Base-by-base conservation (phyloP, 2,113 vertebrate genomes). In the Zingel zingel region DNA sequence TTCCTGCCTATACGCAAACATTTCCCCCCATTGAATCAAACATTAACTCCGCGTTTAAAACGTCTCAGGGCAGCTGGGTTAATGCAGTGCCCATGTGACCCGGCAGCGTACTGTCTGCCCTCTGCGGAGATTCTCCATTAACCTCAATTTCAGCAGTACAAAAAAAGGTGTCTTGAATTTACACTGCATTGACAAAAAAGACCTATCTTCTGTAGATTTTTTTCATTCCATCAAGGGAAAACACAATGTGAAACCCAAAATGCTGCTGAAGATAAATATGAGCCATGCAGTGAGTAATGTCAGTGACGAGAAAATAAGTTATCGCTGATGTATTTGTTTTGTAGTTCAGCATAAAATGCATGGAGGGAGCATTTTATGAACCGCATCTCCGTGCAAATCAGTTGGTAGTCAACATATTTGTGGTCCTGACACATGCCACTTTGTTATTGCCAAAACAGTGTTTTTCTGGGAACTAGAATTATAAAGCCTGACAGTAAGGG, bases 321-420 rank as follows among this genome's bases (percentile, higher is more conserved):
- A 63, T 23, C 19, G 78, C 69, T 63, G 57, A 75, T 75, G 39
- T 16, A 25, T 73, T 58, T 56, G 33, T 39, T 6, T 54, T 5
- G 1, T 54, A 50, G 58, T 47, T 62, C 25, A 59, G 58, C 70
- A 25, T 19, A 43, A 56, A 80, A 73, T 77, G 74, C 58, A 64
- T 27, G 27, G 30, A 70, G 71, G 74, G 83, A 79, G 50, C 56
- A 7, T 64, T 84, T 80, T 66, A 57, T 67, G 25, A 86, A 23
- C 56, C 51, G 1, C 74, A 53, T 50, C 19, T 10, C 57, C 82
- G 83, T 79, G 84, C 43, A 79, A 59, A 89, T 64, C 71, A 62
- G 83, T 75, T 56, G 57, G 66, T 68, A 56, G 43, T 74, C 74
- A 53, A 76, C 13, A 2, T 68, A 45, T 53, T 88, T 88, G 79